A percentile compares a stretch with the other conserved stretches of the same genome.
Conservation (phyloP, 1,140 invertebrate genomes). For the Holotrichia oblita region DNA sequence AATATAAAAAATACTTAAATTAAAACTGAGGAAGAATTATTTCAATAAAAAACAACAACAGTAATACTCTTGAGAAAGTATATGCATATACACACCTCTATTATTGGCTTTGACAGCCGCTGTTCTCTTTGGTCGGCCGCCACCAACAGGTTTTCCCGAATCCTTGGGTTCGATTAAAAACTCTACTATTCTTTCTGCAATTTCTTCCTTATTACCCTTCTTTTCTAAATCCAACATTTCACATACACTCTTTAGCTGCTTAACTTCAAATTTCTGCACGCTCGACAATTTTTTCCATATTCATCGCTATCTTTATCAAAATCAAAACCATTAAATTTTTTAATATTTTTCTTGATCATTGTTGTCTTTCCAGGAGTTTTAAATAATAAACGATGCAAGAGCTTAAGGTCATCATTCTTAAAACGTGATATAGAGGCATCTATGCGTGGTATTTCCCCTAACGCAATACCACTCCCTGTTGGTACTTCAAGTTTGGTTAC, state of each 20-base stretch:
- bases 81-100: slow-evolving; percentile 53
- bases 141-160: slow-evolving; percentile 64
- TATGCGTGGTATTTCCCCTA: slow-evolving; percentile 68
- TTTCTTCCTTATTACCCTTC: slow-evolving; percentile 67
- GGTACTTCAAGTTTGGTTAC: slow-evolving; percentile 64
- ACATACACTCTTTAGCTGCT: slow-evolving; percentile 69
- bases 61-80: too few relatives aligned
- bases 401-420: slow-evolving; percentile 68
- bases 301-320: slow-evolving; percentile 72
- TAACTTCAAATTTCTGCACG: too few relatives aligned
- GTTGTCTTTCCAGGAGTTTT: slow-evolving; percentile 64
- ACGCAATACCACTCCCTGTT: slow-evolving; percentile 64
- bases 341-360: slow-evolving; percentile 73
- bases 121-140: too few relatives aligned
- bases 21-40: too few relatives aligned
- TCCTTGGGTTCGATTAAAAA: slow-evolving; percentile 66
- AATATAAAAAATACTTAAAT: too few relatives aligned
- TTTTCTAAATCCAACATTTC: slow-evolving; percentile 73
- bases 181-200: slow-evolving; percentile 62
- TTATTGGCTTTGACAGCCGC: slow-evolving; percentile 66
- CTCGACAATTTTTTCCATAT: slow-evolving; percentile 74
- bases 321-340: slow-evolving; percentile 75
- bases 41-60: too few relatives aligned
- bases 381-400: slow-evolving; percentile 67
- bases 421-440: slow-evolving; percentile 68